Evolutionary conservation across 2,888 invertebrate species (phyloP).

Genomic region (Campopleginae sp.): DNA sequence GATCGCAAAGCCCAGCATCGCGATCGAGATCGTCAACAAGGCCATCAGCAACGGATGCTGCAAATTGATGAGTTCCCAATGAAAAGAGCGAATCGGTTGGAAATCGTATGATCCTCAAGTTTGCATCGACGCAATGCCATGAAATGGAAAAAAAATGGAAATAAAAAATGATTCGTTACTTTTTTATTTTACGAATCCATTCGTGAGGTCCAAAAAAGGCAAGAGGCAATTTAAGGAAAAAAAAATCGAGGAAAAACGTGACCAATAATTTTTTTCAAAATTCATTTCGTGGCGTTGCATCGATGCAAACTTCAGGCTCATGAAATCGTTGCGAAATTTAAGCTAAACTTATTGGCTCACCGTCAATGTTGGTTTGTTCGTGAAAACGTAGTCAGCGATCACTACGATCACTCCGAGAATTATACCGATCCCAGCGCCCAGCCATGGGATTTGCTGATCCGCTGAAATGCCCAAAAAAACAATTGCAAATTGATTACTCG

Average conservation of each 20-base stretch:
- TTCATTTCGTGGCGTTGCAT: too few relatives aligned
- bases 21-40: constrained; percentile 88
- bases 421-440: constrained; percentile 90
- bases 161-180: too few relatives aligned
- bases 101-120: too few relatives aligned
- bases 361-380: constrained; percentile 87
- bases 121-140: too few relatives aligned
- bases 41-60: constrained; percentile 91
- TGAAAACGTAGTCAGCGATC: constrained; percentile 80
- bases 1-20: constrained; percentile 88
- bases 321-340: background rate
- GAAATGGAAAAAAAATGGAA: too few relatives aligned
- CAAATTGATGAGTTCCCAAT: background rate
- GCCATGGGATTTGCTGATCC: constrained; percentile 90
- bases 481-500: background rate
- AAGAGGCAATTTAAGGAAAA: too few relatives aligned
- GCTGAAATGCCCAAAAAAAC: constrained; percentile 82
- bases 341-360: constrained; percentile 84
- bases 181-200: too few relatives aligned
- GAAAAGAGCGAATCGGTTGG: background rate
- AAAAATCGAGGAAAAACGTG: too few relatives aligned
- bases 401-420: constrained; percentile 78
- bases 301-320: too few relatives aligned
- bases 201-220: too few relatives aligned
- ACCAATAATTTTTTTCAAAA: too few relatives aligned